Evolutionary conservation across 2,888 invertebrate genomes (phyloP).

Genomic region (Andrena chrysosceles): DNA sequence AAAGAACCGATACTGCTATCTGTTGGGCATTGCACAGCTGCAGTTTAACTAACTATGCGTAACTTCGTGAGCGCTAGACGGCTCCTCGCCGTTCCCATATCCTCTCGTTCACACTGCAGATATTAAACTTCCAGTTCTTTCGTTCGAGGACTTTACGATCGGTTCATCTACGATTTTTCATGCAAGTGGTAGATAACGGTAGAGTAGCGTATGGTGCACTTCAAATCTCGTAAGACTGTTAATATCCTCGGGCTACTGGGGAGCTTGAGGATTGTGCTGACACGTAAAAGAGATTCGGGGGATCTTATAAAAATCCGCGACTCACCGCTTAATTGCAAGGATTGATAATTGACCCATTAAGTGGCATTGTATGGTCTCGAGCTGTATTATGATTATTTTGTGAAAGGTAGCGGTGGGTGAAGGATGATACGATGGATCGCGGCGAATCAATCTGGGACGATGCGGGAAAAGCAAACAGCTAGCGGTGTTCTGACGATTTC

Average conservation of each 20-base stretch:
- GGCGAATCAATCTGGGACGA: background rate
- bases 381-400: background rate
- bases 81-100: slow-evolving; percentile 7
- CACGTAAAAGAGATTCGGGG: background rate
- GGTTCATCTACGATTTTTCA: slow-evolving; percentile 13
- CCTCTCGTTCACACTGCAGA: background rate
- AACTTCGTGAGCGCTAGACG: background rate
- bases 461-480: slow-evolving; percentile 7
- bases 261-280: background rate
- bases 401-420: background rate
- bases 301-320: background rate
- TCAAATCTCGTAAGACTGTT: background rate
- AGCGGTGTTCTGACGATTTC: slow-evolving; percentile 19
- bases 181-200: slow-evolving; percentile 22
- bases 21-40: slow-evolving; percentile 14
- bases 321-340: background rate
- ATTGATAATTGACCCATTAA: background rate
- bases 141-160: slow-evolving; percentile 17
- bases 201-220: background rate
- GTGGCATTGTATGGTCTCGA: background rate
- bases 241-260: background rate
- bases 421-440: background rate
- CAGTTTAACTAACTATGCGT: background rate
- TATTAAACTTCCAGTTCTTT: background rate
- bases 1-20: slow-evolving; percentile 25